phyloP scores from a whole-genome alignment of 1,140 invertebrate genomes.

The Euura lappo region DNA sequence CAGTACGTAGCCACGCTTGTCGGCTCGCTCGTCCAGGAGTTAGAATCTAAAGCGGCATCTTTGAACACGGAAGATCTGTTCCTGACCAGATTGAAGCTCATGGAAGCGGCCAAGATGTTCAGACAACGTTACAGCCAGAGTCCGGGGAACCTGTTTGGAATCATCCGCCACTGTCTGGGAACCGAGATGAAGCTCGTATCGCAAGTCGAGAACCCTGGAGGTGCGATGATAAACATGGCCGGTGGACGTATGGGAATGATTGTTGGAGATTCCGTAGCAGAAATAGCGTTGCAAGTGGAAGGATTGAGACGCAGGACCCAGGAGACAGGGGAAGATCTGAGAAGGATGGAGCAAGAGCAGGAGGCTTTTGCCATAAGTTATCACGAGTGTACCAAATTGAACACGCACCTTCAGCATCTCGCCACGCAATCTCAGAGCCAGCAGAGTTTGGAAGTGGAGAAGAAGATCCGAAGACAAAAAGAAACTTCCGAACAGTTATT shows the following conservation, averaged over 20 bases:
- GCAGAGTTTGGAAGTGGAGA: constrained; percentile 60
- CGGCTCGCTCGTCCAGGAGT: constrained; percentile 74
- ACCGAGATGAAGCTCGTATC: constrained; percentile 75
- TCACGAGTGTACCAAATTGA: constrained; percentile 83
- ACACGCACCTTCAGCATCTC: constrained; percentile 70
- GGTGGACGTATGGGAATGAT: constrained; percentile 42
- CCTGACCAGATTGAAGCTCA: constrained; percentile 79
- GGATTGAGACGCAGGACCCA: constrained; percentile 68
- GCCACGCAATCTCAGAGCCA: constrained; percentile 59
- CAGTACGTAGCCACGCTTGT: constrained; percentile 68
- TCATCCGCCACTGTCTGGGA: constrained; percentile 78
- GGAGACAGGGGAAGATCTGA: constrained; percentile 73
- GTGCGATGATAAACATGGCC: constrained; percentile 46
- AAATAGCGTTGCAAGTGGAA: constrained; percentile 68
- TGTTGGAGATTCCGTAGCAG: constrained; percentile 46
- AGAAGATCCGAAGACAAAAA: constrained; percentile 64
- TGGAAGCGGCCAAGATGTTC: constrained; percentile 80
- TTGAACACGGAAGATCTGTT: constrained; percentile 77
- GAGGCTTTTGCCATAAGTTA: constrained; percentile 86
- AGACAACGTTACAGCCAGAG: constrained; percentile 70
- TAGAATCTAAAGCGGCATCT: constrained; percentile 76
- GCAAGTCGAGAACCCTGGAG: constrained; percentile 65
- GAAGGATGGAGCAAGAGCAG: constrained; percentile 80
- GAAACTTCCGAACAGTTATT: constrained; percentile 67
- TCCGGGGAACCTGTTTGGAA: constrained; percentile 71